Base-by-base conservation (phyloP, 2,113 vertebrate genomes). In the Bujurquina vittata region DNA sequence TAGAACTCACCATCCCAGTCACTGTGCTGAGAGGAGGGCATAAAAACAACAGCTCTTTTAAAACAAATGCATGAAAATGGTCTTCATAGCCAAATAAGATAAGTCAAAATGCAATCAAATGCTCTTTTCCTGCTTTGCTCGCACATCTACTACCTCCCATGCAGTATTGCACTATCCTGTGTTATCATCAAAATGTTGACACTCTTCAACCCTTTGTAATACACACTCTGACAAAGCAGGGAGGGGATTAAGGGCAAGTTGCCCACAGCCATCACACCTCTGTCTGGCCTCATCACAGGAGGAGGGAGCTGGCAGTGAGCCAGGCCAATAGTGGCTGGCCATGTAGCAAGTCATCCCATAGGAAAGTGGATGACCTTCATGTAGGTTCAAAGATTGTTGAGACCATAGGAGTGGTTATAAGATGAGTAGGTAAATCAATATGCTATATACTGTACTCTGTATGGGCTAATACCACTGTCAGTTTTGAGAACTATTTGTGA, bases 211-310 rank as follows among this genome's bases (percentile, higher is more conserved):
- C 79, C 63, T 82, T 81, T 77, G 65, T 1, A 55, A 89, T 84
- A 92, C 79, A 29, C 15, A 15, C 60, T 85, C 35, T 89, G 91
- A 92, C 88, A 93, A 90, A 89, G 81, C 84, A 88, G 60, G 37
- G 81, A 84, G 85, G 85, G 67, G 76, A 75, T 86, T 9, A 29
- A 75, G 85, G 91, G 59, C 81, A 83, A 82, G 67, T 79, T 61
- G 92, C 92, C 85, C 37, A 52, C 35, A 82, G 93, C 58, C n/a
- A 91, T 92, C 81, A 78, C 91, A 93, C 92, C 88, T 88, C 77
- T 87, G 78, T 74, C 62, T 86, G 74, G 87, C 84, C 75, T 88
- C 55, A 75, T 84, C 61, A 69, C 83, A 86, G 79, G 26, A 74
- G 33, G 60, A 57, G 35, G 59, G 43, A 75, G 79, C 80, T 80